Evolutionary conservation across 2,113 vertebrate species (phyloP).

Genomic region (Bambusicola thoracicus): DNA sequence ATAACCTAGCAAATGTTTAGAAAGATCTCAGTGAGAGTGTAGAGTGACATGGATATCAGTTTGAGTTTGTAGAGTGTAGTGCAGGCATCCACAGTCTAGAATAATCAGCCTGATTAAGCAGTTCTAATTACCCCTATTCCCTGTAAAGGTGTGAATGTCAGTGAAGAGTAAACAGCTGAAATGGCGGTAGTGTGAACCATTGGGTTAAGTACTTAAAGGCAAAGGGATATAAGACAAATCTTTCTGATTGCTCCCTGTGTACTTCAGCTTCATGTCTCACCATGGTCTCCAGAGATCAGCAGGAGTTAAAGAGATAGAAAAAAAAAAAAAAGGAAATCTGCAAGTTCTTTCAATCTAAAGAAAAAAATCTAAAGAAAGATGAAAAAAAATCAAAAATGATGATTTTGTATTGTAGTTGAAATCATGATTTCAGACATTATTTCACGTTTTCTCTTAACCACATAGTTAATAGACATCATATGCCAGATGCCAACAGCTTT

Average conservation of each 20-base stretch:
- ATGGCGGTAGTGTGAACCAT: background rate
- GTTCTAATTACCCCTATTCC: background rate
- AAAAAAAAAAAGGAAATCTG: background rate
- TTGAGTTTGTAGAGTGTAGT: background rate
- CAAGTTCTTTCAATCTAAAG: background rate
- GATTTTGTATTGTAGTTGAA: background rate
- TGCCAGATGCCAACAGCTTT: background rate
- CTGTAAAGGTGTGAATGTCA: conserved; percentile 8
- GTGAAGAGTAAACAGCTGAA: conserved; percentile 3
- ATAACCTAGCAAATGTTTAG: background rate
- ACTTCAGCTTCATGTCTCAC: background rate
- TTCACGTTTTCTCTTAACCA: background rate
- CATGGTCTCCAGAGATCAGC: background rate
- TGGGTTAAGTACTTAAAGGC: conserved; percentile 1
- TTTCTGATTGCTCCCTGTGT: background rate
- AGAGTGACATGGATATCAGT: background rate
- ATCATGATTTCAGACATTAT: background rate
- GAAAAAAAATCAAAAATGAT: background rate
- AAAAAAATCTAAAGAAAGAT: no score
- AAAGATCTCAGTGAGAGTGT: background rate
- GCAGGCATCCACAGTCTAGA: background rate
- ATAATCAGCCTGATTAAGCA: background rate
- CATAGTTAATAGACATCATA: background rate
- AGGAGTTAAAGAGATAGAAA: background rate
- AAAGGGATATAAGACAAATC: conserved; percentile 40